Percentiles rank a stretch among this genome's conserved stretches.
phyloP scores from a whole-genome alignment of 2,113 vertebrate genomes.

The Pelobates fuscus region DNA sequence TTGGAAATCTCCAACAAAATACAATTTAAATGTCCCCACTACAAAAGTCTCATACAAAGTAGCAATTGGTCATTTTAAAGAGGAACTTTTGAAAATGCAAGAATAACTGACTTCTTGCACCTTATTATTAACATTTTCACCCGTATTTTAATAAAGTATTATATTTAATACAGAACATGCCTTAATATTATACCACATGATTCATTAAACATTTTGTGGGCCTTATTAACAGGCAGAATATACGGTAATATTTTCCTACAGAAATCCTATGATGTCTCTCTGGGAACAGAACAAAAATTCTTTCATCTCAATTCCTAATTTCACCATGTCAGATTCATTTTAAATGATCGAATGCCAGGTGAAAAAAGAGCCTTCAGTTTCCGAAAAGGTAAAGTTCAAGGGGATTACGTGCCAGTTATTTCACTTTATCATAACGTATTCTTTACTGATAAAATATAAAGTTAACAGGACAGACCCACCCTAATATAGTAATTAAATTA shows the following conservation, averaged over 20 bases:
- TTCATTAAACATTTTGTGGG: slow-evolving; percentile 40
- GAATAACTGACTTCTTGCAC: too few relatives aligned
- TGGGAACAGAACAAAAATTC: slow-evolving; percentile 20
- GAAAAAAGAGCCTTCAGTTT: slow-evolving; percentile 21
- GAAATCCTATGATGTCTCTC: slow-evolving; percentile 11
- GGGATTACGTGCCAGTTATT: slow-evolving; percentile 32
- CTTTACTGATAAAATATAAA: slow-evolving; percentile 2
- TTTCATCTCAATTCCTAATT: slow-evolving; percentile 43
- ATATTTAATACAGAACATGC: not conserved
- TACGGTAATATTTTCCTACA: slow-evolving; percentile 19
- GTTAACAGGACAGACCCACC: too few relatives aligned
- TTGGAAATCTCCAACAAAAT: too few relatives aligned
- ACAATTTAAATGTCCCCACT: too few relatives aligned
- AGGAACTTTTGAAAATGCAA: too few relatives aligned
- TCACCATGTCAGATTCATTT: slow-evolving; percentile 34
- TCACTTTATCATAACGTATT: slow-evolving; percentile 22
- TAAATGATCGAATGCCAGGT: slow-evolving; percentile 24
- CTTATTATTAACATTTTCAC: not conserved
- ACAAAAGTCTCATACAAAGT: too few relatives aligned
- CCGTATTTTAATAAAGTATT: slow-evolving; percentile 3
- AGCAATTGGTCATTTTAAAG: too few relatives aligned
- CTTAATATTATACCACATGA: slow-evolving; percentile 24
- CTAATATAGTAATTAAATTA: too few relatives aligned
- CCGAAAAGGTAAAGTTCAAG: slow-evolving; percentile 4
- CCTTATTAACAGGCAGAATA: slow-evolving; percentile 27